A percentile compares a stretch with the other conserved stretches of the same genome.
Evolutionary conservation across 2,888 invertebrate genomes (phyloP).

Genomic region (Pedicia rivosa): DNA sequence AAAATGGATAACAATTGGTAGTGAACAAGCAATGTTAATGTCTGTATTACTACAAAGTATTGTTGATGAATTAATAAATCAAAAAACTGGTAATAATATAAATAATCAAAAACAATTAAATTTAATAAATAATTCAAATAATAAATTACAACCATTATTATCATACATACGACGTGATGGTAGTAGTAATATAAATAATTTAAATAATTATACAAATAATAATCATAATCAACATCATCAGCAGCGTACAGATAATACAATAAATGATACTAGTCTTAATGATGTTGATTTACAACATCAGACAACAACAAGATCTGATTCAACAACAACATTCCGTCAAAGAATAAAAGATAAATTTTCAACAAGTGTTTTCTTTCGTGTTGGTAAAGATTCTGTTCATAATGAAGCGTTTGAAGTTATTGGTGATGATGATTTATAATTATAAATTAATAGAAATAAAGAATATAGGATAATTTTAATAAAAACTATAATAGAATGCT

Average conservation of each 20-base stretch:
- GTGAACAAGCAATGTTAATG: conserved; percentile 87
- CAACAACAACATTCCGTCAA: conserved; percentile 38
- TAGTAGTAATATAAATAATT: conserved; percentile 11
- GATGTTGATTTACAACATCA: too few species aligned
- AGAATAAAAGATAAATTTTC: conserved; percentile 55
- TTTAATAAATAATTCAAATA: background rate
- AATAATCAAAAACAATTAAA: conserved; percentile 17
- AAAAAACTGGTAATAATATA: conserved; percentile 44
- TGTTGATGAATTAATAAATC: conserved; percentile 80
- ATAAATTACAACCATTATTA: conserved; percentile 12
- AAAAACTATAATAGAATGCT: background rate
- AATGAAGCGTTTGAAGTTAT: conserved; percentile 92
- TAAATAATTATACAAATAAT: too few species aligned
- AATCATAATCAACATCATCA: too few species aligned
- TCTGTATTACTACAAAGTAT: conserved; percentile 90
- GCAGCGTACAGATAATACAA: too few species aligned
- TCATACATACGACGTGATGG: conserved; percentile 17
- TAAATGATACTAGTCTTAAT: too few species aligned
- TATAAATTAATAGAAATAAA: conserved; percentile 3
- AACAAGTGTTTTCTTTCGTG: conserved; percentile 51
- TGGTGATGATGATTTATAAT: conserved; percentile 80
- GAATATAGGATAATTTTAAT: too few species aligned
- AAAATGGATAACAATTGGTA: conserved; percentile 85
- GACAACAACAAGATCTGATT: too few species aligned
- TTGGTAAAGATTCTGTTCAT: conserved; percentile 57